A percentile compares a stretch with the other conserved stretches of the same genome.
Conservation (phyloP, 2,797 vertebrate genomes). For the Urophycis tenuis region DNA sequence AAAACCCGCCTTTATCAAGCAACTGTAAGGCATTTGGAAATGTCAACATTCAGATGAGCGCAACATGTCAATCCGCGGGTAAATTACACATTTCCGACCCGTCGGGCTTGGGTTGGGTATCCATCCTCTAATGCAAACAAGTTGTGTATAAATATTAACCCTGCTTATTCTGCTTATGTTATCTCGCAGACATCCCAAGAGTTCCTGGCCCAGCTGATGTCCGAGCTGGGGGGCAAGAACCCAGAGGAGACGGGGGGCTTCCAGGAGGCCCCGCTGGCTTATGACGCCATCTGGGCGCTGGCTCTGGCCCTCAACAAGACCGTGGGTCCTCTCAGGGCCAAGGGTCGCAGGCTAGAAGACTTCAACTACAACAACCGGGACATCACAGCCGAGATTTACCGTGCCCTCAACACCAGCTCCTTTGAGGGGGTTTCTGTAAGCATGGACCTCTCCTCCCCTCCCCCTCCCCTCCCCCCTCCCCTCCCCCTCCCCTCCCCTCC, state of each 20-base stretch:
- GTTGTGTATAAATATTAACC: background rate
- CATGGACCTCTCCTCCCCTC: constrained; percentile 1
- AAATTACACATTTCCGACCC: too few relatives aligned
- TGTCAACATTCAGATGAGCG: too few relatives aligned
- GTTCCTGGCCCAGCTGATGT: constrained; percentile 84
- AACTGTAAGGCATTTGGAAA: too few relatives aligned
- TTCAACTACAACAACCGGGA: constrained; percentile 92
- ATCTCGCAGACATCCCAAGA: constrained; percentile 82
- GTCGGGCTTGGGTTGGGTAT: too few relatives aligned
- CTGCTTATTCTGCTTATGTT: background rate
- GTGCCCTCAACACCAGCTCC: constrained; percentile 89
- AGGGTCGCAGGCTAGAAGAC: constrained; percentile 77
- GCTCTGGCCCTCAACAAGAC: constrained; percentile 91
- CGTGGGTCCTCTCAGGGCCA: constrained; percentile 75
- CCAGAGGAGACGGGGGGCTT: constrained; percentile 87
- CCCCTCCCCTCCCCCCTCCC: too few relatives aligned
- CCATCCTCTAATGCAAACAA: too few relatives aligned
- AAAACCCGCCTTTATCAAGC: too few relatives aligned
- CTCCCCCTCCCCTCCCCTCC: too few relatives aligned
- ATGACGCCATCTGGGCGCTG: constrained; percentile 89
- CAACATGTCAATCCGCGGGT: too few relatives aligned
- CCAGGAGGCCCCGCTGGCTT: constrained; percentile 88
- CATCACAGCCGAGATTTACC: constrained; percentile 87
- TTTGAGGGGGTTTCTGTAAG: constrained; percentile 89
- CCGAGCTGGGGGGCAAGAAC: constrained; percentile 77